Conservation (phyloP, 2,113 vertebrate species). For the Mustela lutreola region DNA sequence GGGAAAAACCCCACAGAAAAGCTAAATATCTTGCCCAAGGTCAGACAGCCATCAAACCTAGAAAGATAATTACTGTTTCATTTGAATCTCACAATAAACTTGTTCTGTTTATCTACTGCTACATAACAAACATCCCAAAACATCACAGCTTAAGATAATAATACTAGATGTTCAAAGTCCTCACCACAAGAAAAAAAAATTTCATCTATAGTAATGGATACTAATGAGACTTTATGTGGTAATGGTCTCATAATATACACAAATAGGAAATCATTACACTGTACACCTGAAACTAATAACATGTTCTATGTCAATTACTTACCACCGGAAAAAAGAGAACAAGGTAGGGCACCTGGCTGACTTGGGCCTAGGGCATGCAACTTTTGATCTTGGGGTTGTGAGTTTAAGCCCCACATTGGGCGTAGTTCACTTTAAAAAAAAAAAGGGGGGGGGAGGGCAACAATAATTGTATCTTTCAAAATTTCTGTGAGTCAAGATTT, state of each 20-base stretch:
- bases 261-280: neutral
- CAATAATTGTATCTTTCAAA: neutral
- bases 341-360: neutral
- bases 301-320: neutral
- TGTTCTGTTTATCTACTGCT: neutral
- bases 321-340: neutral
- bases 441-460: no score
- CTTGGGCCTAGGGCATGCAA: neutral
- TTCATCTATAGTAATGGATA: neutral
- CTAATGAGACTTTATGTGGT: neutral
- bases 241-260: neutral
- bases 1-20: neutral
- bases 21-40: neutral
- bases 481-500: neutral
- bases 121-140: neutral
- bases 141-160: neutral
- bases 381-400: neutral
- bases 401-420: neutral
- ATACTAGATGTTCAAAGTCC: neutral
- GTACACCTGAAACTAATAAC: neutral
- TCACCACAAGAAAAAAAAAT: neutral
- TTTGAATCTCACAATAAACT: neutral
- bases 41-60: neutral
- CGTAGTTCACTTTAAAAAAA: neutral
- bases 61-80: neutral